Percentiles rank a stretch among this genome's conserved stretches.
Conservation (phyloP, 2,797 vertebrate genomes). For the Sorex maritimensis region DNA sequence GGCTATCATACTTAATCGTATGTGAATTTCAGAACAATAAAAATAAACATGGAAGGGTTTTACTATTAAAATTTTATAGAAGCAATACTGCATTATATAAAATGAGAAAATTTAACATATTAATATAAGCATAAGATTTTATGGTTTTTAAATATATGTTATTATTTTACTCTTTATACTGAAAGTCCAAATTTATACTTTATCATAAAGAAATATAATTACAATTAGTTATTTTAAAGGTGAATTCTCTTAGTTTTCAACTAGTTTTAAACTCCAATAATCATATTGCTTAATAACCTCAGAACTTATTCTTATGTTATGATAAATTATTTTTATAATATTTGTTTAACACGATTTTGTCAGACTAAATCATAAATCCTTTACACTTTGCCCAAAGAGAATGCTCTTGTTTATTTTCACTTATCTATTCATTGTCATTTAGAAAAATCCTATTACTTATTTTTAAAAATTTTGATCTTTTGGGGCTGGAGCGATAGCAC, state of each 20-base stretch:
- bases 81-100: not conserved
- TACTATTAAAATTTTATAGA: too few species aligned
- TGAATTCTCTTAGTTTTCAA: not conserved
- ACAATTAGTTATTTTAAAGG: not conserved
- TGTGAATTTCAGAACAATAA: not conserved
- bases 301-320: not conserved
- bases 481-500: too few species aligned
- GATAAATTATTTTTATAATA: too few species aligned
- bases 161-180: too few species aligned
- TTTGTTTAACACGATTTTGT: not conserved
- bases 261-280: not conserved
- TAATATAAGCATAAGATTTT: not conserved
- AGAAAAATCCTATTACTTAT: constrained; percentile 62
- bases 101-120: not conserved
- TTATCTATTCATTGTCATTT: constrained; percentile 46
- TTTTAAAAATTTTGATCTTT: constrained; percentile 63
- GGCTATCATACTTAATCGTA: not conserved
- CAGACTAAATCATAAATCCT: not conserved
- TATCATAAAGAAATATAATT: not conserved
- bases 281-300: not conserved
- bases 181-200: too few species aligned
- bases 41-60: not conserved
- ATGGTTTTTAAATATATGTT: too few species aligned
- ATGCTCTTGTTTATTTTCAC: constrained; percentile 54
- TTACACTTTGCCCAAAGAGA: not conserved